Base-by-base conservation (phyloP, 2,888 invertebrate species). In the Chaitophorus viminalis region DNA sequence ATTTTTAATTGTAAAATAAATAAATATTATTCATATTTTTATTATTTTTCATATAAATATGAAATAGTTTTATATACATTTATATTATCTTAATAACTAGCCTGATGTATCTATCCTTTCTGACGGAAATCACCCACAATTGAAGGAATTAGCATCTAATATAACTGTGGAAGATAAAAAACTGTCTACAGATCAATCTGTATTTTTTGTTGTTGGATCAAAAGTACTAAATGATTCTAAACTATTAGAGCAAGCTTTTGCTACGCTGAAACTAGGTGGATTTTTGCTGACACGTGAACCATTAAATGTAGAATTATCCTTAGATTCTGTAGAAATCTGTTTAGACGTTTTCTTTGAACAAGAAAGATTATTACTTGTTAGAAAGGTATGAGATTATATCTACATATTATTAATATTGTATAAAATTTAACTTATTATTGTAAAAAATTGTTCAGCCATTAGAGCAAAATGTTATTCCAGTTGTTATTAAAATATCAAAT, bases 151-250 rank as follows among this genome's bases (percentile, higher is more conserved):
- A 90, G 92, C 93, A 0, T 90, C 91, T 0, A 91, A 92, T 54
- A 92, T 95, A 0, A 93, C 93, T 3, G 92, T 95, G 0, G 93
- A 94, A 89, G 94, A 95, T 6, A 94, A 93, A 89, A 94, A 94
- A 90, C 76, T 95, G 0, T 90, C 88, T 54, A 36, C 92, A 17
- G 94, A 94, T 89, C 91, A 92, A 0, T 93, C 93, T 54, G 91
- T 93, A 2, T 90, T 93, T 8, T 89, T 94, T 14, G 92, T 92
- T n/a, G 90, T 93, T 89, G 94, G 93, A 65, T 92, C 93, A 17
- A 92, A 93, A 79, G 90, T 94, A 0, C 89, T 94, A 14, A 90
- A 91, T n/a, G 92, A 93, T 89, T 91, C 92, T 87, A 92, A 92
- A 33, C 90, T 92, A 0, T 91, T 94, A 0, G 91, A 92, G 87